Base-by-base conservation (phyloP, 2,797 vertebrate genomes). In the Muscicapa striata region DNA sequence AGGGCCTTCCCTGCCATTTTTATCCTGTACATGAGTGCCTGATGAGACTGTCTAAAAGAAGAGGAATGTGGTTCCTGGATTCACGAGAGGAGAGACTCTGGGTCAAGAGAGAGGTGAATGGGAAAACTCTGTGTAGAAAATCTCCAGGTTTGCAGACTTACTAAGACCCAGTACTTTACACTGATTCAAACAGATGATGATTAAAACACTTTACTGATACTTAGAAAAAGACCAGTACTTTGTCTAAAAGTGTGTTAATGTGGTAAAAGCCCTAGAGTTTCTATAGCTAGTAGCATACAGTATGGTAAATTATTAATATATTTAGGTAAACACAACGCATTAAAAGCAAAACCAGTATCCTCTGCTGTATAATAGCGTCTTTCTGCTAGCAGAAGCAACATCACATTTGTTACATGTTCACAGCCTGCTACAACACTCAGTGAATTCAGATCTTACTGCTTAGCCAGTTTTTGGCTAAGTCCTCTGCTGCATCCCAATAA, bases 21-120 rank as follows among this genome's bases (percentile, higher is more conserved):
- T 12, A 41, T 24, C 3, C 1, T 1, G 11, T 17, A 0, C 24
- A 5, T 26, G 29, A 57, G 6, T 78, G 13, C 7, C 21, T 61
- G 45, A 38, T 11, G 62, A 88, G 26, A 21, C 27, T 26, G 30
- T 26, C 36, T 83, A 20, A 32, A 19, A 64, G 18, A 67, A 61
- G 8, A 38, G 15, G 38, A 58, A 59, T 16, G 19, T 5, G 5
- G 32, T 52, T 63, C 41, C 26, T 52, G 32, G 13, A 54, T 19
- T 7, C 17, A 61, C 14, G 61, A 8, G 15, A 55, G 36, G 11
- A 19, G 9, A 38, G 12, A 24, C 13, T 63, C 15, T n/a, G 14
- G 1, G 3, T 52, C 52, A 27, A 78, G 36, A 51, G 41, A 12
- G 7, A 48, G 5, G 4, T 1, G 3, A 75, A 72, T 49, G 62